Base-by-base conservation (phyloP, 2,888 invertebrate genomes). In the Drosophila ustulata region DNA sequence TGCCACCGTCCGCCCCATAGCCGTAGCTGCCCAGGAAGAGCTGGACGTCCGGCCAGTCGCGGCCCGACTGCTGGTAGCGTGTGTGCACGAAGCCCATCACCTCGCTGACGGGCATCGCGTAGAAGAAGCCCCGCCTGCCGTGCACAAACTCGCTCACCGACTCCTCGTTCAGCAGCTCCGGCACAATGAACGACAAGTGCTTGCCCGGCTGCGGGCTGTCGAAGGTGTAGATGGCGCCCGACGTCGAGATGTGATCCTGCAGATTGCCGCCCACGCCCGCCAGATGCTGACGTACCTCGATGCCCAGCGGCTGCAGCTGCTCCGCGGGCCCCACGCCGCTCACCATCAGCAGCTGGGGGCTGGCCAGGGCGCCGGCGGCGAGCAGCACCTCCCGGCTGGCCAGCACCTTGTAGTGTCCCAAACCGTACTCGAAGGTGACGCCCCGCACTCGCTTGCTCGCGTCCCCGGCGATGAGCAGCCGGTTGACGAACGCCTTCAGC, bases 281-380 rank as follows among this genome's bases (percentile, higher is more conserved):
- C 4, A 96, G 93, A 89, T 97, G 93, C 64, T 94, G 93, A 34
- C 96, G 88, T 1, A 95, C 93, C 0, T 93, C 91, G 58, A 97
- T 96, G 18, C 93, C 93, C n/a, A 94, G 81, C 3, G 93, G 92
- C n/a, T 92, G 84, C 11, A 96, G 92, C 78, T 96, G 95, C 0
- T 94, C 92, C 50, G 89, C 92, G 0, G 96, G 96, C 0, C 96
- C 96, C 34, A 97, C 93, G 5, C 98, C 98, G 0, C 97, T 97
- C 13, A 97, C 92, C 96, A 97, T 96, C 52, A 98, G 92, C 11
- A 98, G 91, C 88, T 98, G 97, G 0, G 98, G 97, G 4, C 97
- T 96, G 75, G 96, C 97, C 53, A 98, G 94, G 0, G 96, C 93
- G 0, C 98, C 99, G 0, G 97, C 97, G 18, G 97, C 95, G 41